Evolutionary conservation across 2,113 vertebrate species (phyloP), one percentile per base, ranked within the genome.

Genomic region (Clinocottus analis): DNA sequence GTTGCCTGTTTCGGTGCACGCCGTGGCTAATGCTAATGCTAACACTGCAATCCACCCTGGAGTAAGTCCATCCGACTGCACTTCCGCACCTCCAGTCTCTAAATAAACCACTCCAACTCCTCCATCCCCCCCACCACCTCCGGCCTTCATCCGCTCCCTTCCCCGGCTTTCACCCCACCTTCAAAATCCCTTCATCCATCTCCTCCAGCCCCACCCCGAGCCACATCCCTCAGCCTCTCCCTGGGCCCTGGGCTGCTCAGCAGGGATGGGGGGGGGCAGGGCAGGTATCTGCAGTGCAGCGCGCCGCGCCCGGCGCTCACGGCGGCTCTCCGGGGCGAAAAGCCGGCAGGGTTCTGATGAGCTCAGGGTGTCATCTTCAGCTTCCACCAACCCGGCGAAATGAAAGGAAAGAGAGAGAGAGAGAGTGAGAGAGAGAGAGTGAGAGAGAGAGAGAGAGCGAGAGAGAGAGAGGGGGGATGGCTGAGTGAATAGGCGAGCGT

Each of bases 401-500:
- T 79, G 79, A 87, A 80, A 87, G 63, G 59, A 62, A 64, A 2
- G 31, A 79, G 62, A 77, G 37, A n/a, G 13, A 29, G 31, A 72
- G 47, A 66, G 27, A 7, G 55, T 5, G n/a, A 10, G 31, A 79
- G 62, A 77, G 33, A 17, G 12, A 23, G 45, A 19, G 45, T 19
- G 43, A 71, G 47, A 31, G 55, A 56, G 73, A 58, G 65, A 67
- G 74, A 33, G 45, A 5, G 45, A 47, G 43, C 67, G 47, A 29
- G 55, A 56, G 73, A 58, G 65, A 51, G 74, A 14, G 62, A 68
- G 72, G 63, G 64, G 56, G 77, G 76, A 79, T 1, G 83, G 75
- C 61, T 70, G 81, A 86, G 83, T 80, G 87, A 90, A 92, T 78
- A 88, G 89, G 82, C 78, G 25, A 93, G 95, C 93, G 95, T 96